A percentile compares a stretch with the other conserved stretches of the same genome.
phyloP scores from a whole-genome alignment of 2,888 invertebrate species.

The Agrotis ipsilon region DNA sequence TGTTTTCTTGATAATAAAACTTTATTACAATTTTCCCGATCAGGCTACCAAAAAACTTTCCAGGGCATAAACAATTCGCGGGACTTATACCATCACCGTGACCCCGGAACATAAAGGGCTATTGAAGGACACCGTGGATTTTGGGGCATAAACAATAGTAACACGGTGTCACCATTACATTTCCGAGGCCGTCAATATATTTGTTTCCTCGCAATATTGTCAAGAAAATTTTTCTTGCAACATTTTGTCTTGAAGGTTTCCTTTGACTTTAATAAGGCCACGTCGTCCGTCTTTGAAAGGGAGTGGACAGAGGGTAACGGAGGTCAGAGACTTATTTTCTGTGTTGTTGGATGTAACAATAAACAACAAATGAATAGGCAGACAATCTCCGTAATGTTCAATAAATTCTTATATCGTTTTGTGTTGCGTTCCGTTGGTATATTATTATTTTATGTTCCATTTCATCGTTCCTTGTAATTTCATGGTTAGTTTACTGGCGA shows the following conservation, averaged over 20 bases:
- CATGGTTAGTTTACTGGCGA: background rate
- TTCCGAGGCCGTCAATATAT: background rate
- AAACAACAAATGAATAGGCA: slow-evolving; percentile 48
- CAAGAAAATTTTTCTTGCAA: background rate
- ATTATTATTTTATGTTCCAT: slow-evolving; percentile 26
- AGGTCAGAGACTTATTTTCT: slow-evolving; percentile 38
- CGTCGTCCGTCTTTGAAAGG: slow-evolving; percentile 28
- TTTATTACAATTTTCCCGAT: too few relatives aligned
- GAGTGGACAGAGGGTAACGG: slow-evolving; percentile 29
- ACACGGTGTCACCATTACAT: background rate
- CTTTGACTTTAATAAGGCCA: slow-evolving; percentile 19
- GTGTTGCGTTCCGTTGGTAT: slow-evolving; percentile 39
- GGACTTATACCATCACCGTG: too few relatives aligned
- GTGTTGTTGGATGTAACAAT: slow-evolving; percentile 30
- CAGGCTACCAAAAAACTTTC: too few relatives aligned
- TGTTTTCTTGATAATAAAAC: too few relatives aligned
- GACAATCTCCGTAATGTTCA: slow-evolving; percentile 31
- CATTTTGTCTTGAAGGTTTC: slow-evolving; percentile 8
- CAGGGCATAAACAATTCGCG: too few relatives aligned
- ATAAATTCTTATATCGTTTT: slow-evolving; percentile 33
- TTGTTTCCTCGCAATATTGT: too few relatives aligned
- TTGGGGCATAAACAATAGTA: too few relatives aligned
- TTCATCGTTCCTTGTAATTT: slow-evolving; percentile 19
- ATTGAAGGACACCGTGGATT: too few relatives aligned
- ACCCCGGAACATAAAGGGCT: too few relatives aligned